These are phyloP conservation scores for Heliconius hewitsoni DNA, from an alignment of 1,140 invertebrate genomes.

Conservation along the genomic window DNA sequence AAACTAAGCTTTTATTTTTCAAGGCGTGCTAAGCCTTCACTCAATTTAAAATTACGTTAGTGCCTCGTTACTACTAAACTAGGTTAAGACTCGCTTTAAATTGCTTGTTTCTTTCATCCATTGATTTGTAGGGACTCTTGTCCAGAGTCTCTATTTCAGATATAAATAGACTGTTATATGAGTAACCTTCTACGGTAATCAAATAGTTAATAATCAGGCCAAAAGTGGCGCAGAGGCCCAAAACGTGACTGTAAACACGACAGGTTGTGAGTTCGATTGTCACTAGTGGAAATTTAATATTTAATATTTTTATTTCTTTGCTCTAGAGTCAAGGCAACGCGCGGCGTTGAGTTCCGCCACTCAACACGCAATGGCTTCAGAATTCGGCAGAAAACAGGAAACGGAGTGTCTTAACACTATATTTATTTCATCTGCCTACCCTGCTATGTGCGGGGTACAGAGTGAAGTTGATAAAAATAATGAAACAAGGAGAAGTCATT, in stretches of 20 bases:
- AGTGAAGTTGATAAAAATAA: not conserved
- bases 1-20: not conserved
- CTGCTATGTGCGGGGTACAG: too few relatives aligned
- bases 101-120: constrained; percentile 1
- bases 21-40: constrained; percentile 5
- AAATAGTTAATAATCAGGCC: not conserved
- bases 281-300: too few relatives aligned
- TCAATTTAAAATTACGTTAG: constrained; percentile 8
- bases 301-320: too few relatives aligned
- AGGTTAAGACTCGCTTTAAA: constrained; percentile 4
- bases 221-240: too few relatives aligned
- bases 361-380: too few relatives aligned
- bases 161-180: not conserved
- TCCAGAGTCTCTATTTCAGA: not conserved
- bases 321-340: too few relatives aligned
- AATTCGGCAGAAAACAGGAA: too few relatives aligned
- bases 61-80: constrained; percentile 8
- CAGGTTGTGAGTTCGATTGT: too few relatives aligned
- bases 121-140: not conserved
- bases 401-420: too few relatives aligned
- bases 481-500: not conserved
- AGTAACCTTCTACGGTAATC: not conserved
- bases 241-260: too few relatives aligned
- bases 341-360: too few relatives aligned
- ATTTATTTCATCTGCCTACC: too few relatives aligned